Conservation (phyloP, 2,113 vertebrate genomes). For the Catharus fuscescens region DNA sequence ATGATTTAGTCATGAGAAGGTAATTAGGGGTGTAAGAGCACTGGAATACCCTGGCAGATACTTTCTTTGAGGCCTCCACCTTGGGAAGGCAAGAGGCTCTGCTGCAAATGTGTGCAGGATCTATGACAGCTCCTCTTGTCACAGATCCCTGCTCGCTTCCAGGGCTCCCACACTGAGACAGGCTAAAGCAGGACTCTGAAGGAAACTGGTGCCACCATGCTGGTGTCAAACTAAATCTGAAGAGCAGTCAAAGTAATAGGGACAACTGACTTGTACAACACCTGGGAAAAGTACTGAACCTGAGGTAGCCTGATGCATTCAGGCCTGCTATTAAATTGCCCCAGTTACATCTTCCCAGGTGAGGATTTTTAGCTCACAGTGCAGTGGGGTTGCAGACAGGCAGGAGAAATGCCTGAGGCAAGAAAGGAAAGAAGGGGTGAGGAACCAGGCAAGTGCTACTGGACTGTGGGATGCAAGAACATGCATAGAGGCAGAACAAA, state of each 20-base stretch:
- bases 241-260: not conserved
- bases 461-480: not conserved
- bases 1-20: constrained; percentile 70
- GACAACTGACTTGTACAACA: not conserved
- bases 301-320: not conserved
- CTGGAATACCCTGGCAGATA: constrained; percentile 31
- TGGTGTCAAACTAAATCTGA: not conserved
- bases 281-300: not conserved
- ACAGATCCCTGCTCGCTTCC: not conserved
- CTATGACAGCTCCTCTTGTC: not conserved
- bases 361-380: not conserved
- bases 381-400: not conserved
- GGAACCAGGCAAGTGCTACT: not conserved
- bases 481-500: not conserved
- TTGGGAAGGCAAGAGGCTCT: not conserved
- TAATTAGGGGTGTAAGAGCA: constrained; percentile 66
- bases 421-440: constrained; percentile 12
- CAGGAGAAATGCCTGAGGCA: not conserved
- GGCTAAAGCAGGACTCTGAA: not conserved
- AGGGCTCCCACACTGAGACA: not conserved
- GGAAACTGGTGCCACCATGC: not conserved
- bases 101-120: not conserved
- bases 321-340: not conserved
- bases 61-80: constrained; percentile 14
- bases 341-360: not conserved